These are phyloP conservation scores for Porites divaricata DNA, from an alignment of 92 coral and sea anemone genomes.

Conservation along the genomic window DNA sequence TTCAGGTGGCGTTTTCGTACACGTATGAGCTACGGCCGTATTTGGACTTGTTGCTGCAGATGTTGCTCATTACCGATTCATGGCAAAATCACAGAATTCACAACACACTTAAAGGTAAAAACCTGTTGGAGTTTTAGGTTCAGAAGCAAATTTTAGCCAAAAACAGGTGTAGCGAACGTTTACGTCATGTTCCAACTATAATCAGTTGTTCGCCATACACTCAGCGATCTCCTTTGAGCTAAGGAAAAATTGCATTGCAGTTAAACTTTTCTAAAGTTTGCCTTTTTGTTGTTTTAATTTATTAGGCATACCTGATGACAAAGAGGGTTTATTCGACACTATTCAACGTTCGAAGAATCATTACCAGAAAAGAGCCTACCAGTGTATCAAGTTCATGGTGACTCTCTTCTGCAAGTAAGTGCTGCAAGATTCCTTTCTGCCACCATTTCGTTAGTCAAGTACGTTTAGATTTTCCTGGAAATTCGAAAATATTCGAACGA, in stretches of 20 bases:
- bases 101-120: slow-evolving; percentile 92
- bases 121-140: background rate
- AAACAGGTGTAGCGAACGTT: no score
- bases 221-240: no score
- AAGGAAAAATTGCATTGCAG: no score
- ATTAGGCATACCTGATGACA: slow-evolving; percentile 93
- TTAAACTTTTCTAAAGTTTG: background rate
- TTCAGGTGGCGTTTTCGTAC: slow-evolving; percentile 95
- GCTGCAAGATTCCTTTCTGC: background rate
- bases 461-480: background rate
- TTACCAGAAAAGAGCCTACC: slow-evolving; percentile 98
- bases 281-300: background rate
- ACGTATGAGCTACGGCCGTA: slow-evolving; percentile 97
- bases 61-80: slow-evolving; percentile 94
- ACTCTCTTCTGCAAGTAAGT: slow-evolving; percentile 89
- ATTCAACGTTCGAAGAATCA: slow-evolving; percentile 97
- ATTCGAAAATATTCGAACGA: no score
- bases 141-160: no score
- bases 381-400: slow-evolving; percentile 98
- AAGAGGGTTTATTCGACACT: slow-evolving; percentile 95
- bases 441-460: no score
- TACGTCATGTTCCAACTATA: no score
- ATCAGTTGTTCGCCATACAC: no score
- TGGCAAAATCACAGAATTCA: slow-evolving; percentile 99
- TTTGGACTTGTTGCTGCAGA: slow-evolving; percentile 91